phyloP scores from a whole-genome alignment of 2,888 invertebrate genomes.

The Ernsta delagoae region DNA sequence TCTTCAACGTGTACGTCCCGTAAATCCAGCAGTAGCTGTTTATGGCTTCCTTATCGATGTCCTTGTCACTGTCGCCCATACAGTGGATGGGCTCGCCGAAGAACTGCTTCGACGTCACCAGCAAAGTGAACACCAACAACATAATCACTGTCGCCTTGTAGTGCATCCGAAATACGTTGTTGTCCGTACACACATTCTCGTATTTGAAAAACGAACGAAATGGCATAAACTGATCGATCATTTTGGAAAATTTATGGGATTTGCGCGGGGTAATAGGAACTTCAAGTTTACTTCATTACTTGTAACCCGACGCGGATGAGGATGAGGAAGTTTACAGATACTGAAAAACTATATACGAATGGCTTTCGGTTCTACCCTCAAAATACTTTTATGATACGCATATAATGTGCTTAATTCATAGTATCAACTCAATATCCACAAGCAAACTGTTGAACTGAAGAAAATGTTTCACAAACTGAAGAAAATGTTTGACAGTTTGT shows the following conservation, averaged over 20 bases:
- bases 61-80: slow-evolving; percentile 77
- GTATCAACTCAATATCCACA: too few species aligned
- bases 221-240: slow-evolving; percentile 88
- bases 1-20: slow-evolving; percentile 87
- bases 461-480: too few species aligned
- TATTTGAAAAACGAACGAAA: slow-evolving; percentile 88
- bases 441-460: too few species aligned
- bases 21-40: slow-evolving; percentile 93
- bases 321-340: too few species aligned
- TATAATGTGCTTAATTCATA: too few species aligned
- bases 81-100: slow-evolving; percentile 95
- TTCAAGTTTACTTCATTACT: too few species aligned
- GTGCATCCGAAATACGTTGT: slow-evolving; percentile 90
- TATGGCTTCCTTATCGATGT: slow-evolving; percentile 84
- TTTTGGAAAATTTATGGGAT: slow-evolving; percentile 48
- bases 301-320: too few species aligned
- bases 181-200: slow-evolving; percentile 89
- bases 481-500: too few species aligned
- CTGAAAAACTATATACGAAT: too few species aligned
- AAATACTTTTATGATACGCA: too few species aligned
- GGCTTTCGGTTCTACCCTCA: too few species aligned
- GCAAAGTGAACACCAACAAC: slow-evolving; percentile 88
- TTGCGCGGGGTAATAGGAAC: too few species aligned
- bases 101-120: slow-evolving; percentile 92
- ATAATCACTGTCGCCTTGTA: slow-evolving; percentile 90